Evolutionary conservation across 2,113 vertebrate genomes (phyloP), one percentile per base, ranked within the genome.

Genomic region (Chunga burmeisteri): DNA sequence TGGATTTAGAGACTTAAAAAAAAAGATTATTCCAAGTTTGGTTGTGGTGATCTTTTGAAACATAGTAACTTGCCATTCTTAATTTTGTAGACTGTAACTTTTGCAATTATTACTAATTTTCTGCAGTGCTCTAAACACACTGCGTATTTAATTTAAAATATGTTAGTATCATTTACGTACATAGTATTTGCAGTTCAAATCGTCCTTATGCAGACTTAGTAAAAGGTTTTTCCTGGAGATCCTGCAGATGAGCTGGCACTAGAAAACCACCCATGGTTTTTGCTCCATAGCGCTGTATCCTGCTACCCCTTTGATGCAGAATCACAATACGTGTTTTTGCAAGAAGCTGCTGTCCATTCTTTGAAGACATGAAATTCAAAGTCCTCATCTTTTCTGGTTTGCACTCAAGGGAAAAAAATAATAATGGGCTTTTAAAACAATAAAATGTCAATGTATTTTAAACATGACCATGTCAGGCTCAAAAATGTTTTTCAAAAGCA

Each of bases 401-500:
- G 90, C 85, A 86, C 70, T 47, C 70, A 62, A 93, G 53, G 56
- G 66, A 50, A 85, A 73, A 90, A 92, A 85, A 77, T 27, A 89
- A 74, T 66, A 83, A 74, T 40, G 22, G 74, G 32, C 30, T 93
- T 75, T 86, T 92, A 86, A 96, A 97, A 95, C 70, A 97, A 96
- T 90, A 93, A 96, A 97, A 93, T 20, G 62, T 72, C 90, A 94
- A 73, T 83, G 88, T 90, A 50, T 95, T 96, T 94, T 95, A 96
- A 97, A 96, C 92, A 94, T 82, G 56, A 94, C 82, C 79, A 81
- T 65, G 91, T 95, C 93, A 75, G 88, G 36, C 90, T 93, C 96
- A 86, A 95, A 98, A 97, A 92, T 96, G 87, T 88, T 98, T 97
- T 97, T 86, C 91, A 79, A 94, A 96, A 97, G 70, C 83, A 91